Evolutionary conservation across 2,797 vertebrate species (phyloP).

Genomic region (Calcarius lapponicus): DNA sequence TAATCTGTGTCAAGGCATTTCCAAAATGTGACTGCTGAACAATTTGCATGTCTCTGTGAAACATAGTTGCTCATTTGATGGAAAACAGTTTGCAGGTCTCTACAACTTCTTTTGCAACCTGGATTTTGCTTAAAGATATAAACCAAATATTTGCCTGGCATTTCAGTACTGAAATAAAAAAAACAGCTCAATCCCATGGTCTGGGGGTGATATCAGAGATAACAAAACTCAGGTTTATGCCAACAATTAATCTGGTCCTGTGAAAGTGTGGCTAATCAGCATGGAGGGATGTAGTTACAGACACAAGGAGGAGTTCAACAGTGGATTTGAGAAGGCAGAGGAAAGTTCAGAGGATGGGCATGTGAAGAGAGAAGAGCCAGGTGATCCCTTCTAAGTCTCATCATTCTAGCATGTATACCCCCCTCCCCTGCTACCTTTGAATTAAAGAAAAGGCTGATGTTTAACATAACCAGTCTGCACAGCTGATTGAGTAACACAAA

Average conservation of each 20-base stretch:
- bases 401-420: neutral
- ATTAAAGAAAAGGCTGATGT: neutral
- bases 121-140: neutral
- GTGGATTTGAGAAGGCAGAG: neutral
- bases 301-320: neutral
- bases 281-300: neutral
- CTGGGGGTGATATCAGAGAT: neutral
- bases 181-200: neutral
- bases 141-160: neutral
- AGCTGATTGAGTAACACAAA: neutral
- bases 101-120: neutral
- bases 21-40: neutral
- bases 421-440: neutral
- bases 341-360: neutral
- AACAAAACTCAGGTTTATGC: neutral
- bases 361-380: neutral
- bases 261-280: neutral
- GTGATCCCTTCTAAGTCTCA: neutral
- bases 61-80: neutral
- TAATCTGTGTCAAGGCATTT: neutral
- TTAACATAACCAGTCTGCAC: neutral
- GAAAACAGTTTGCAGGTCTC: neutral
- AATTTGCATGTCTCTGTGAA: neutral
- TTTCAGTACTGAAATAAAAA: neutral
- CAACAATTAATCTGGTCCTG: neutral